These are phyloP conservation scores for Oryctolagus cuniculus DNA, from an alignment of 2,113 vertebrate species.

Conservation along the genomic window mOryCun1.1 NC_091433.1:169846001-169846500, in stretches of 20 bases:
- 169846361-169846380: constrained; percentile 36
- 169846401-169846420: constrained; percentile 3
- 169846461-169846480: not conserved
- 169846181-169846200: not conserved
- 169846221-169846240: not conserved
- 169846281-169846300: not conserved
- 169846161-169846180: not conserved
- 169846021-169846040: not conserved
- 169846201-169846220: not conserved
- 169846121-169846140: not conserved
- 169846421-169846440: constrained; percentile 18
- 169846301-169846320: constrained; percentile 19
- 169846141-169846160: not conserved
- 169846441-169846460: not conserved
- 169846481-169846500: not conserved
- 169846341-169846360: not conserved
- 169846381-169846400: constrained; percentile 10
- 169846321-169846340: constrained; percentile 32
- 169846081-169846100: constrained; percentile 16
- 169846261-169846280: not conserved
- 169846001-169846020: not conserved
- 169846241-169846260: not conserved
- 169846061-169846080: not conserved
- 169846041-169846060: constrained; percentile 20
- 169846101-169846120: constrained; percentile 35